Conservation (phyloP, 2,113 vertebrate species). For the Alligator mississippiensis region DNA sequence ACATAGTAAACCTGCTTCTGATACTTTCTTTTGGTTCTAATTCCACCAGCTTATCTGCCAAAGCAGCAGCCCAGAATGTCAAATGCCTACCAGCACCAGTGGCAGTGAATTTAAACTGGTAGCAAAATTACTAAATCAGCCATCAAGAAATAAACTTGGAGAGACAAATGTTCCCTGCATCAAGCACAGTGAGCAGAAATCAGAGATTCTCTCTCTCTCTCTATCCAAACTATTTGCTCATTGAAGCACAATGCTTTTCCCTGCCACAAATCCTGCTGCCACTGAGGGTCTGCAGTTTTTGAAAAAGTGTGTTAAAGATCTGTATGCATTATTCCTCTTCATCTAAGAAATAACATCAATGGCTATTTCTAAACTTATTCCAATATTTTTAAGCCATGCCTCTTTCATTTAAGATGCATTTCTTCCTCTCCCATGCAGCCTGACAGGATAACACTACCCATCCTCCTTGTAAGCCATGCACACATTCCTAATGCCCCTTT, state of each 20-base stretch:
- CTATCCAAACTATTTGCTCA: neutral
- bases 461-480: neutral
- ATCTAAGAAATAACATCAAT: neutral
- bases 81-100: neutral
- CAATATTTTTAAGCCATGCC: neutral
- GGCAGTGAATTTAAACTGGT: neutral
- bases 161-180: neutral
- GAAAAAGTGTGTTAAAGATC: neutral
- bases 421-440: accelerated
- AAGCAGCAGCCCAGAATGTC: neutral
- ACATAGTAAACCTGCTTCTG: too few species aligned
- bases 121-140: neutral
- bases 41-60: neutral
- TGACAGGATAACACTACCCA: neutral
- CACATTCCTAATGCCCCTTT: neutral
- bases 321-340: neutral
- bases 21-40: too few species aligned
- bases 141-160: neutral
- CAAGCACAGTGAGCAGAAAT: neutral
- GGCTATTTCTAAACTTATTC: neutral
- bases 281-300: neutral
- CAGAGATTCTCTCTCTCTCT: neutral
- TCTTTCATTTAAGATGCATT: neutral
- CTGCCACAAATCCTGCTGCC: neutral
- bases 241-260: neutral